Conservation (phyloP, 2,888 invertebrate genomes). For the Ephialtes manifestator region DNA sequence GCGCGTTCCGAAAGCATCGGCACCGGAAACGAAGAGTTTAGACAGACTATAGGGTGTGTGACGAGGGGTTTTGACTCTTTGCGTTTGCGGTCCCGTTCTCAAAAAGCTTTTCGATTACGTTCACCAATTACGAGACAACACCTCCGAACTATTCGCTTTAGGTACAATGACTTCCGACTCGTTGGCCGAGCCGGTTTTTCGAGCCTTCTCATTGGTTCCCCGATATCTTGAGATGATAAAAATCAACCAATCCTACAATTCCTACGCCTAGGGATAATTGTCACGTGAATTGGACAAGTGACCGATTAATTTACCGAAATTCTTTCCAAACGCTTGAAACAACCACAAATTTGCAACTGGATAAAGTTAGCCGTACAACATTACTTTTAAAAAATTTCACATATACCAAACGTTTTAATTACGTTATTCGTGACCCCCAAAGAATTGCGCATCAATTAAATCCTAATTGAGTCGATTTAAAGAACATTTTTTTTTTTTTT, state of each 20-base stretch:
- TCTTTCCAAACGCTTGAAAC: too few relatives aligned
- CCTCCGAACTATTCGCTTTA: conserved; percentile 10
- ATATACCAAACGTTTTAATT: too few relatives aligned
- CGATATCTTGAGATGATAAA: background rate
- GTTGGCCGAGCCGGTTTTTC: background rate
- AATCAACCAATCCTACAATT: background rate
- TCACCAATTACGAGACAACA: conserved; percentile 31
- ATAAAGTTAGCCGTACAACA: too few relatives aligned
- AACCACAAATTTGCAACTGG: too few relatives aligned
- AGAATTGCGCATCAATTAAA: too few relatives aligned
- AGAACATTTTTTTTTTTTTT: too few relatives aligned
- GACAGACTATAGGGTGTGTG: conserved; percentile 22
- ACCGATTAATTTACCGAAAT: too few relatives aligned
- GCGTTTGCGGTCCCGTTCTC: conserved; percentile 21
- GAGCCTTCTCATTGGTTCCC: background rate
- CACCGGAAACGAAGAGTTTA: conserved; percentile 56
- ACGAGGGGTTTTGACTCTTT: background rate
- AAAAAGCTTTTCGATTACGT: conserved; percentile 9
- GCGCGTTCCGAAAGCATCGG: conserved; percentile 74
- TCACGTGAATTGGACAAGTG: too few relatives aligned
- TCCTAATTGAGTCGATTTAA: too few relatives aligned
- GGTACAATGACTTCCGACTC: background rate
- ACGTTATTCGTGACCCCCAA: too few relatives aligned
- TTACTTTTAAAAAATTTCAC: too few relatives aligned
- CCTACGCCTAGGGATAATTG: too few relatives aligned